Evolutionary conservation across 2,113 vertebrate genomes (phyloP).

Genomic region (Anguilla japonica): DNA sequence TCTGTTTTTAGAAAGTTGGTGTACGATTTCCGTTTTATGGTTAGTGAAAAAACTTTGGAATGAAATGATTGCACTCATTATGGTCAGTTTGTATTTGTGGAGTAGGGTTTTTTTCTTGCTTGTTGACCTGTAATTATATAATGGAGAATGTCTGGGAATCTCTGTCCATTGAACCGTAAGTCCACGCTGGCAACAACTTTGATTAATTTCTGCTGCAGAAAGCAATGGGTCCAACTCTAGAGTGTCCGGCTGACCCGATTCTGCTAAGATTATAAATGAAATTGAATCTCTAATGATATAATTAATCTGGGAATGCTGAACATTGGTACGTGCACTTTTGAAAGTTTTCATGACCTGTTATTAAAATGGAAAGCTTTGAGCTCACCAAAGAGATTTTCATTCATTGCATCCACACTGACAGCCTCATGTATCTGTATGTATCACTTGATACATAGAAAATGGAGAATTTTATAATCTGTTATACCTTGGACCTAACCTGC

Average conservation of each 20-base stretch:
- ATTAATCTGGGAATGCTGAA: slow-evolving; percentile 8
- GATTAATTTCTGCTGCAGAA: neutral
- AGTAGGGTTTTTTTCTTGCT: neutral
- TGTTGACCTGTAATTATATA: slow-evolving; percentile 11
- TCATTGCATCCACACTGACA: too few species aligned
- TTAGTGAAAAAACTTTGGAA: neutral
- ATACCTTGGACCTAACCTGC: neutral
- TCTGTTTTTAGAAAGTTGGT: neutral
- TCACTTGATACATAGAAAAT: neutral
- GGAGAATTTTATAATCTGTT: neutral
- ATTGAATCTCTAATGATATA: neutral
- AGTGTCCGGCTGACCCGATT: neutral
- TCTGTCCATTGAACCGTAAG: neutral
- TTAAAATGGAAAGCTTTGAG: slow-evolving; percentile 6
- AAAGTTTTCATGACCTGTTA: neutral
- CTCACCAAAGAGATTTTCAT: neutral
- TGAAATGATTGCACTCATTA: neutral
- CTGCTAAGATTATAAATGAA: neutral
- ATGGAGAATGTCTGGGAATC: slow-evolving; percentile 11
- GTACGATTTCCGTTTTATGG: neutral
- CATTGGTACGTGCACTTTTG: neutral
- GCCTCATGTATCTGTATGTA: neutral
- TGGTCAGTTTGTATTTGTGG: neutral
- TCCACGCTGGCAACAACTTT: neutral
- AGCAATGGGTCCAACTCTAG: neutral